Conservation (phyloP, 2,888 invertebrate genomes). For the Incurvaria masculella region DNA sequence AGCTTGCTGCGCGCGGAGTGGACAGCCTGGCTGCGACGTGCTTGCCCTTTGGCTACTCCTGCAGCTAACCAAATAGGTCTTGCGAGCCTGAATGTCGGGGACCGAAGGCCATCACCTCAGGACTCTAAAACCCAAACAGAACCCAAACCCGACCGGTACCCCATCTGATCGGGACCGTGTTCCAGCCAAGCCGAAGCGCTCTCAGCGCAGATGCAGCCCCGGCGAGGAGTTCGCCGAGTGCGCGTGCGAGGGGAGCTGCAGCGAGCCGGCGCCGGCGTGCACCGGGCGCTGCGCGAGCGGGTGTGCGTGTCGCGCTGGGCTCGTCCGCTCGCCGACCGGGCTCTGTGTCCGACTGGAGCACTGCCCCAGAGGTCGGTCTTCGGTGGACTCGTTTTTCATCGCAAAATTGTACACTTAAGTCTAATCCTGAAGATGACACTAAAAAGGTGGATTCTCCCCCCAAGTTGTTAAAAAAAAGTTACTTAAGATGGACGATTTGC, state of each 20-base stretch:
- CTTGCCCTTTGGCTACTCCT: no score
- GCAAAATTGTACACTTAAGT: background rate
- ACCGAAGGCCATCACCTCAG: no score
- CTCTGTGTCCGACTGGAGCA: slow-evolving; percentile 26
- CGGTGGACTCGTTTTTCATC: background rate
- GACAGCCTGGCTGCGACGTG: no score
- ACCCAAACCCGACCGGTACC: no score
- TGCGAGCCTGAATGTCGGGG: no score
- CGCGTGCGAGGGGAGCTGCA: slow-evolving; percentile 30
- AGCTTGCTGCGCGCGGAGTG: no score
- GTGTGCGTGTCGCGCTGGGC: slow-evolving; percentile 33
- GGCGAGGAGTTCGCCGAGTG: slow-evolving; percentile 29
- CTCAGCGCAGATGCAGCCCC: slow-evolving; percentile 25
- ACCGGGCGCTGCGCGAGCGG: slow-evolving; percentile 24
- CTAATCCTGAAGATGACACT: no score
- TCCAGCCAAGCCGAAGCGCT: slow-evolving; percentile 20
- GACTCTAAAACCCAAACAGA: no score
- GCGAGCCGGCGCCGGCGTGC: slow-evolving; percentile 24
- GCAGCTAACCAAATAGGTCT: no score
- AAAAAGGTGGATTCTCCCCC: background rate
- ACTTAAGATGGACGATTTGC: no score
- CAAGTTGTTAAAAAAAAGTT: no score
- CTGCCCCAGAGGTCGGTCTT: slow-evolving; percentile 29
- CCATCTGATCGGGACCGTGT: slow-evolving; percentile 15
- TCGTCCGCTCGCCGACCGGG: slow-evolving; percentile 25